These are phyloP conservation scores for Lacerta viridis DNA, from an alignment of 2,797 vertebrate genomes.

Conservation along the genomic window DNA sequence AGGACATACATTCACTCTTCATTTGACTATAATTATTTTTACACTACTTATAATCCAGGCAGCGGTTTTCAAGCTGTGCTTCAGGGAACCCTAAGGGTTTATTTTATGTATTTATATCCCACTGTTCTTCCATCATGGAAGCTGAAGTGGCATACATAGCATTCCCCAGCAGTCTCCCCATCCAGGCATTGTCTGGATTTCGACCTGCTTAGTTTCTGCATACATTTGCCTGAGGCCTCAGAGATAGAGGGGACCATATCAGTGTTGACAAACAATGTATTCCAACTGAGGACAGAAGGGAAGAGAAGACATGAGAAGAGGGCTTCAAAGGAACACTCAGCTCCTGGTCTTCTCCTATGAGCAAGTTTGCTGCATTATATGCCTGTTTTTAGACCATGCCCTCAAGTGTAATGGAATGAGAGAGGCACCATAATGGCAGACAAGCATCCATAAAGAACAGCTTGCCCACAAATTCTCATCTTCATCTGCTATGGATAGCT, in stretches of 20 bases:
- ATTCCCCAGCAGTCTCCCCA: background rate
- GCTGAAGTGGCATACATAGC: background rate
- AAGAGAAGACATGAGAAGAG: no score
- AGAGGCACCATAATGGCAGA: background rate
- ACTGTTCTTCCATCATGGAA: background rate
- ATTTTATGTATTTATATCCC: background rate
- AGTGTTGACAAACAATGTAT: background rate
- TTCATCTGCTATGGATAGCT: background rate
- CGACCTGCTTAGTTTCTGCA: background rate
- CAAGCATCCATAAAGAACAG: background rate
- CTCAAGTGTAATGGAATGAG: background rate
- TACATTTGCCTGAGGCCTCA: background rate
- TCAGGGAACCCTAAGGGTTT: background rate
- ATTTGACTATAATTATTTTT: constrained; percentile 31
- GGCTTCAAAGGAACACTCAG: background rate
- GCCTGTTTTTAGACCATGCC: background rate
- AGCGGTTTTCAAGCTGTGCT: background rate
- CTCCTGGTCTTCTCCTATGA: background rate
- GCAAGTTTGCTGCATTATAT: background rate
- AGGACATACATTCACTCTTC: constrained; percentile 22
- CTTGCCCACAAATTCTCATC: background rate
- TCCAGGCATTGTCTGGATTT: background rate
- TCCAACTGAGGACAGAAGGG: background rate
- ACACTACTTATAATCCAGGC: background rate
- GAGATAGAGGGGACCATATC: background rate